Evolutionary conservation across 2,797 vertebrate genomes (phyloP).

Genomic region (Myotis findleyi): DNA sequence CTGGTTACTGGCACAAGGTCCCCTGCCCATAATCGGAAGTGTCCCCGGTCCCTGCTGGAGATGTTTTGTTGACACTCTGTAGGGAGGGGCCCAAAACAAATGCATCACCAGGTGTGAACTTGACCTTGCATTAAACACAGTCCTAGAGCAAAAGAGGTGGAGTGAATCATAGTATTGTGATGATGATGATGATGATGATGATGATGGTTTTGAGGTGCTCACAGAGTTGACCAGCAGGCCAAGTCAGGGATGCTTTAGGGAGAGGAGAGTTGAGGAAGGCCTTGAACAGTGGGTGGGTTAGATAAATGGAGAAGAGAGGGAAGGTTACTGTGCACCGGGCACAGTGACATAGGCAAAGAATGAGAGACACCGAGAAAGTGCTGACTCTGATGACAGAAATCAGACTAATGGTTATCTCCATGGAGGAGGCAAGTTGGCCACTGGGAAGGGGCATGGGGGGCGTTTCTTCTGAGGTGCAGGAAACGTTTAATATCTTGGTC

Average conservation of each 20-base stretch:
- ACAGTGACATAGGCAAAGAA: neutral
- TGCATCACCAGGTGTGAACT: neutral
- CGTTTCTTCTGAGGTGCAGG: neutral
- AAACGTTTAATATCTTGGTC: neutral
- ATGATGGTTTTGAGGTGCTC: neutral
- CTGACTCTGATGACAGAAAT: neutral
- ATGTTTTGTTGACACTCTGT: neutral
- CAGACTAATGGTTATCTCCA: neutral
- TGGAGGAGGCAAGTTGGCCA: neutral
- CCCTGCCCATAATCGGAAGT: fast-evolving
- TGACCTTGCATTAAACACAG: neutral
- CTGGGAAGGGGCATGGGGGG: neutral
- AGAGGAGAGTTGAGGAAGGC: neutral
- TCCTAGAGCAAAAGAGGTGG: neutral
- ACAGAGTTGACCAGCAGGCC: neutral
- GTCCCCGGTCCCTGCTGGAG: neutral
- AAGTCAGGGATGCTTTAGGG: neutral
- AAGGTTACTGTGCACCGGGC: too few species aligned
- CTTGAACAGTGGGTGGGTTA: neutral
- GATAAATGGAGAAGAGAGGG: neutral
- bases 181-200: neutral
- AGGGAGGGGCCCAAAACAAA: neutral
- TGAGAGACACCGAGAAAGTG: neutral
- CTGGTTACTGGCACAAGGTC: neutral
- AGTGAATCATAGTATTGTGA: neutral